Percentiles rank a stretch among this genome's conserved stretches.
Evolutionary conservation across 2,113 vertebrate species (phyloP).

Genomic region (Procavia capensis): DNA sequence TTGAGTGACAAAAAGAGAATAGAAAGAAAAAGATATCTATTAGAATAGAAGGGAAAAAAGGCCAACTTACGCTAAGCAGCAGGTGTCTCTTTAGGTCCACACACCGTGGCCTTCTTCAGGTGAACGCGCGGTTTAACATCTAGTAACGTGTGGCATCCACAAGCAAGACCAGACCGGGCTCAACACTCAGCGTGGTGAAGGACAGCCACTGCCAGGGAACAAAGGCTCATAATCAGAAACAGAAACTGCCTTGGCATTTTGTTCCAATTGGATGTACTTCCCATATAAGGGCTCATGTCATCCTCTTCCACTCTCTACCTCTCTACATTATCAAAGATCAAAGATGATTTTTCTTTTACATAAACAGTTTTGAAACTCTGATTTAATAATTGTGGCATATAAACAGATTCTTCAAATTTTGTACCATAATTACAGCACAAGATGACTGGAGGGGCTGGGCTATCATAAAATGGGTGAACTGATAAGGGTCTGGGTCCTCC

Average conservation of each 20-base stretch:
- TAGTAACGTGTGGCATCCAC: constrained; percentile 62
- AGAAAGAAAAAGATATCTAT: constrained; percentile 87
- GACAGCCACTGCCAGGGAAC: constrained; percentile 46
- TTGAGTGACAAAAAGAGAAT: constrained; percentile 91
- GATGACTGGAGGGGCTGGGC: not conserved
- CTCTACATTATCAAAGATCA: constrained; percentile 72
- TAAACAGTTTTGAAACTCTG: constrained; percentile 61
- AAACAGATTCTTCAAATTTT: constrained; percentile 48
- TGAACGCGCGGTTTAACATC: constrained; percentile 76
- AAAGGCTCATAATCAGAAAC: constrained; percentile 77
- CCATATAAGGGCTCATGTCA: constrained; percentile 58
- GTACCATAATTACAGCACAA: not conserved
- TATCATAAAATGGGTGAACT: rapidly evolving
- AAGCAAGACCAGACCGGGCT: constrained; percentile 65
- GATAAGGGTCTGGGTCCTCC: rapidly evolving
- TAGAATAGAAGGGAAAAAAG: constrained; percentile 86
- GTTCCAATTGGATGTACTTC: constrained; percentile 65
- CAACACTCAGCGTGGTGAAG: constrained; percentile 68
- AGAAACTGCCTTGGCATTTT: constrained; percentile 17
- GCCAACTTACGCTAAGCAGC: constrained; percentile 87
- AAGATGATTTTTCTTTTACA: constrained; percentile 77
- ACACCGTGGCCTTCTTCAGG: constrained; percentile 80
- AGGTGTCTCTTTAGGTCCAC: constrained; percentile 78
- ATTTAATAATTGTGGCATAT: constrained; percentile 55
- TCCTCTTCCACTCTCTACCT: constrained; percentile 51